Evolutionary conservation across 2,888 invertebrate species (phyloP).

Genomic region (Erebia aethiops): DNA sequence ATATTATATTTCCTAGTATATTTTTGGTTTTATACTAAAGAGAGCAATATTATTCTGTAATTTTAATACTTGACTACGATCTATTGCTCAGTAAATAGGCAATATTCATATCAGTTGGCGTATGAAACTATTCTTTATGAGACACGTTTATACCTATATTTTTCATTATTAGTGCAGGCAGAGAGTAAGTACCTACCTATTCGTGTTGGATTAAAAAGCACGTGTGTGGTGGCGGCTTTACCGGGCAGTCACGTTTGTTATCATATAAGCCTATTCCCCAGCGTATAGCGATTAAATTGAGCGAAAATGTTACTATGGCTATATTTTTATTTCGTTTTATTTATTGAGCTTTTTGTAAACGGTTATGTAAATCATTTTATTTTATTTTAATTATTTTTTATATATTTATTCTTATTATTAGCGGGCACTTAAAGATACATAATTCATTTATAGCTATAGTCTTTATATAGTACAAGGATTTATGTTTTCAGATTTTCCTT

Average conservation of each 20-base stretch:
- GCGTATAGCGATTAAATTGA: constrained; percentile 26
- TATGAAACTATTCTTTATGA: constrained; percentile 29
- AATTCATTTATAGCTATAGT: too few relatives aligned
- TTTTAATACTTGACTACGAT: constrained; percentile 14
- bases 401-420: too few relatives aligned
- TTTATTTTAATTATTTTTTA: too few relatives aligned
- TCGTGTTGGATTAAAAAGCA: constrained; percentile 33
- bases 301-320: not conserved
- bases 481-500: constrained; percentile 8
- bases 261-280: constrained; percentile 31
- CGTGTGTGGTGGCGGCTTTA: constrained; percentile 33
- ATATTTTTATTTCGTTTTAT: not conserved
- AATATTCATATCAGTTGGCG: constrained; percentile 1
- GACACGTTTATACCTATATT: constrained; percentile 26
- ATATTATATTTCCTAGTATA: not conserved
- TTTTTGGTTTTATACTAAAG: not conserved
- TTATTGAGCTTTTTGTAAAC: not conserved
- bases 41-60: not conserved
- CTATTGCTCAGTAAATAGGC: constrained; percentile 2
- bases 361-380: not conserved
- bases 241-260: constrained; percentile 35
- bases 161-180: constrained; percentile 31
- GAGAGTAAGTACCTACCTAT: constrained; percentile 3
- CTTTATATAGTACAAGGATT: too few relatives aligned
- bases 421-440: too few relatives aligned